Evolutionary conservation across 2,888 invertebrate species (phyloP), one percentile per base, ranked within the genome.

Genomic region (Drosophila parthenogenetica): DNA sequence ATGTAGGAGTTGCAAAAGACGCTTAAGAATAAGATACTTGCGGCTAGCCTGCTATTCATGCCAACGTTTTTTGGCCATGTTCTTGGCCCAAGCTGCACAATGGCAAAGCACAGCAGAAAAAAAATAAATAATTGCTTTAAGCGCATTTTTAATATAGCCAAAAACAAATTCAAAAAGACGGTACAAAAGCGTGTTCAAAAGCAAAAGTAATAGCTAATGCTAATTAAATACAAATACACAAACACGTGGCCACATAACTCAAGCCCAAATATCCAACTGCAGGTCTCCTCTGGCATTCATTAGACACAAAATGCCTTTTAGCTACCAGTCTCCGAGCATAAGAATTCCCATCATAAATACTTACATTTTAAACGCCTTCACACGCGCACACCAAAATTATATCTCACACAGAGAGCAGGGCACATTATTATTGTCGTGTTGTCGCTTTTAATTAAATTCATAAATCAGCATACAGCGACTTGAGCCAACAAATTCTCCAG

Each of bases 171-270:
- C 69, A 72, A 73, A 35, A 13, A 35, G 35, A 11, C 11, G 7
- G 0, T 35, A 35, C 35, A 13, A 35, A 13, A 82, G 76, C 81
- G 42, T 61, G 53, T 10, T 48, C 57, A 74, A 40, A 29, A 39
- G 10, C 14, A 14, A n/a, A n/a, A 58, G 55, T 57, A 67, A 69
- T 73, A 73, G 66, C 67, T 68, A 66, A 67, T 60, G 89, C 84
- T 85, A 85, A 85, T 85, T 87, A 85, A 89, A 85, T 84, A 87
- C 85, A 85, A 87, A 89, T 84, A 87, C 81, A 85, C 81, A 85
- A 87, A 84, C 89, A 85, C 89, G 87, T 85, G 74, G 76, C 72
- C 63, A 65, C 81, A 89, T 89, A 87, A 87, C 79, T 85, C 87
- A 89, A 80, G 73, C 65, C 65, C 45, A 65, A 53, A 37, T 53